These are phyloP conservation scores for Phyllostomus discolor DNA, from an alignment of 2,113 vertebrate species.

Conservation along the genomic window DNA sequence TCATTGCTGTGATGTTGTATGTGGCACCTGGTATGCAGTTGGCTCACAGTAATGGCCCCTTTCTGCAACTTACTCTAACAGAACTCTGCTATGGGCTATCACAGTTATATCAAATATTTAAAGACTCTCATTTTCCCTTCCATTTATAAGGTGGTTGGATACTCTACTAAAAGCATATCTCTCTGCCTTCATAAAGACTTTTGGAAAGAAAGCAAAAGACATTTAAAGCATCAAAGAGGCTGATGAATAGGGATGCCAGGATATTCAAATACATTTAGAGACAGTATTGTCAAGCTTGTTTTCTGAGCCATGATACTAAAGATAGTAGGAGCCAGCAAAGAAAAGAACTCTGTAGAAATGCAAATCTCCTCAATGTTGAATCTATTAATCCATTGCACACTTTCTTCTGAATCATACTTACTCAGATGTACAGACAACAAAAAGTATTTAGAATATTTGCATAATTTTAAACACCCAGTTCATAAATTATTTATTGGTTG, in stretches of 20 bases:
- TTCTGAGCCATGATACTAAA: constrained; percentile 79
- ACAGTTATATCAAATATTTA: constrained; percentile 62
- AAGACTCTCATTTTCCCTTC: constrained; percentile 38
- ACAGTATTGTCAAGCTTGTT: constrained; percentile 80
- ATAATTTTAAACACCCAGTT: constrained; percentile 82
- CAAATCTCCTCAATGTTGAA: constrained; percentile 80
- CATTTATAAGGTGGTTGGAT: constrained; percentile 65
- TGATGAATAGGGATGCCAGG: constrained; percentile 79
- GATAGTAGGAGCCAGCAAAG: constrained; percentile 78
- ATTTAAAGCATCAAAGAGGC: constrained; percentile 81
- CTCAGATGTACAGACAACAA: constrained; percentile 80
- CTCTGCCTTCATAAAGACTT: constrained; percentile 73
- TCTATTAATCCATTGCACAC: constrained; percentile 79
- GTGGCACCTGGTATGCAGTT: neutral
- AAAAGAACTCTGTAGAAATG: constrained; percentile 80
- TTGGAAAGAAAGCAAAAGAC: constrained; percentile 77
- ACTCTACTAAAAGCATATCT: constrained; percentile 65
- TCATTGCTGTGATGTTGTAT: neutral
- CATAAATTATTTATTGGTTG: constrained; percentile 85
- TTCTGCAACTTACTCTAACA: constrained; percentile 9
- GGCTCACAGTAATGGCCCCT: neutral
- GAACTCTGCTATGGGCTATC: constrained; percentile 39
- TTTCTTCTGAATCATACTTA: constrained; percentile 83
- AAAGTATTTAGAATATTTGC: constrained; percentile 82
- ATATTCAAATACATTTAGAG: constrained; percentile 80